Base-by-base conservation (phyloP, 2,888 invertebrate species). In the Lepidocyrtoides sp. region DNA sequence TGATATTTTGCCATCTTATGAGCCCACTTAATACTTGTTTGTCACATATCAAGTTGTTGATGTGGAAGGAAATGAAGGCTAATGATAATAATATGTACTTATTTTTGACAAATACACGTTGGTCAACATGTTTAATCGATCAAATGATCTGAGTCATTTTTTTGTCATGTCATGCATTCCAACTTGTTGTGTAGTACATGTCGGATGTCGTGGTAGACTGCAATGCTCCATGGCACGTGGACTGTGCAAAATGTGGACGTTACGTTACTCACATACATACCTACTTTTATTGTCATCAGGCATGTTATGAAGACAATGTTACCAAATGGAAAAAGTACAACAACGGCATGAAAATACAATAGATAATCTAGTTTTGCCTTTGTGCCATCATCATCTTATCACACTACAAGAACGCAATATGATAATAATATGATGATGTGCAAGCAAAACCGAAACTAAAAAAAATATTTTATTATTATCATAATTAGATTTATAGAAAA, bases 401-500 rank as follows among this genome's bases (percentile, higher is more conserved):
- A 57, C 7, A 57, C 36, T 4, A 36, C 7, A 36, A 4, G 3
- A 4, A 57, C 7, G 20, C 36, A 36, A 36, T 36, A 36, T 36
- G 3, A 4, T 7, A 36, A 57, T 57, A 4, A 36, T 36, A 36
- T 36, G 36, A 36, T 36, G 36, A 2, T 36, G 36, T 17, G 1
- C n/a, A 1, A 51, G 51, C 29, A 54, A 77, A 77, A 51, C 51
- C 41, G 48, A 48, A 23, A 23, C 12, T 48, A 14, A 14, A 63
- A 7, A 63, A 48, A 66, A 44, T 44, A 44, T 66, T 44, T 48
- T 20, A 83, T 29, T 83, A 57, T 79, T 32, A 79, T 32, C 57
- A 57, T 79, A 57, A 79, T 79, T 79, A 57, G 54, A 63, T 57
- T 86, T 72, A 57, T 66, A 69, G 66, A 79, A 81, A 79, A 90